These are phyloP conservation scores for Salvelinus sp. DNA, from an alignment of 2,113 vertebrate species.

Conservation along the genomic window DNA sequence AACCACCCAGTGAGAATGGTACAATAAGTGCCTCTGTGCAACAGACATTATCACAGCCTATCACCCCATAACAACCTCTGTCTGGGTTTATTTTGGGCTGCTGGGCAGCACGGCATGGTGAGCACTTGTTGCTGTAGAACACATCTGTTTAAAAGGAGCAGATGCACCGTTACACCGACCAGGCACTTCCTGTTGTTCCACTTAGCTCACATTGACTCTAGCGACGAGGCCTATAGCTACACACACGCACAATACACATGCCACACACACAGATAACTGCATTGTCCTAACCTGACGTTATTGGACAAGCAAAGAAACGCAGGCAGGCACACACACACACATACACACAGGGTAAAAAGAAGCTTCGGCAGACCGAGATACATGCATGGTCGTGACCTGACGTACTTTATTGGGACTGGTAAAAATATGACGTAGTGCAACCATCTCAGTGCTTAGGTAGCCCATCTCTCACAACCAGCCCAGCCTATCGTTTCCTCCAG, in stretches of 20 bases:
- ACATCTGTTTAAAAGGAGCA: conserved; percentile 24
- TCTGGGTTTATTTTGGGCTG: no score
- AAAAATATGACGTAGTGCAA: conserved; percentile 16
- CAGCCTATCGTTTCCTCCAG: not conserved
- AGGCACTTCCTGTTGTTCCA: conserved; percentile 22
- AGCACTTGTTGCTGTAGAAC: conserved; percentile 5
- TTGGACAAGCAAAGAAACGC: conserved; percentile 4
- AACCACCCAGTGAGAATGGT: not conserved
- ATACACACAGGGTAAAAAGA: not conserved
- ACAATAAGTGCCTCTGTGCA: not conserved
- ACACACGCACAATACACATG: not conserved
- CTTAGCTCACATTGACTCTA: conserved; percentile 14
- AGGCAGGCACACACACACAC: conserved; percentile 1
- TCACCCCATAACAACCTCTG: not conserved
- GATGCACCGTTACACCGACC: not conserved
- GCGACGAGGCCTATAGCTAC: not conserved
- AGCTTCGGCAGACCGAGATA: not conserved
- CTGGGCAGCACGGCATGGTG: no score
- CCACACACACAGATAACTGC: not conserved
- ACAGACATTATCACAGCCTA: not conserved
- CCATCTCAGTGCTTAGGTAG: no score
- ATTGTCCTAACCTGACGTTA: not conserved
- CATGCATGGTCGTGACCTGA: no score
- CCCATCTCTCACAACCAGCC: no score
- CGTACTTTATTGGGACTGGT: not conserved